Conservation (phyloP, 1,140 invertebrate species). For the Drosophila funebris region DNA sequence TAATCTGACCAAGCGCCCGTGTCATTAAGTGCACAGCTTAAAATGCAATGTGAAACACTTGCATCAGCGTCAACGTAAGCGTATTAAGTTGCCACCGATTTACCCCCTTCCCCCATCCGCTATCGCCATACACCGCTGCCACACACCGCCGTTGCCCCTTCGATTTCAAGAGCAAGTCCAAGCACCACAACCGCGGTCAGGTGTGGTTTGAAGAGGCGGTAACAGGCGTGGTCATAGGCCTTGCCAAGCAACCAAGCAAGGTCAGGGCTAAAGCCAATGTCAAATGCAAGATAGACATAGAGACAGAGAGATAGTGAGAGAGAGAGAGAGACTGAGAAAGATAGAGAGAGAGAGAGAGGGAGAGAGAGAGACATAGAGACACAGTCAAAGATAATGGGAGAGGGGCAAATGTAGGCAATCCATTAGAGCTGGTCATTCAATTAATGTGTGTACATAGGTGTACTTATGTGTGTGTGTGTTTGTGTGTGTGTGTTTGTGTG, state of each 20-base stretch:
- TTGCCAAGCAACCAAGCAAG: constrained; percentile 11
- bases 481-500: not conserved
- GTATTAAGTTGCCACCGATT: constrained; percentile 56
- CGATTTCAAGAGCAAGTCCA: constrained; percentile 4
- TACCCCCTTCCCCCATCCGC: not conserved
- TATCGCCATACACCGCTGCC: too few relatives aligned
- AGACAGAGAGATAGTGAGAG: not conserved
- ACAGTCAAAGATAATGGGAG: not conserved
- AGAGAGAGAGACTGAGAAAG: not conserved
- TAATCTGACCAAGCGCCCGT: constrained; percentile 23
- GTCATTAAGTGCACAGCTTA: constrained; percentile 73
- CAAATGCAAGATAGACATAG: not conserved
- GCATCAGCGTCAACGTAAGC: constrained; percentile 61
- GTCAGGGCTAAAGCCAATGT: constrained; percentile 26
- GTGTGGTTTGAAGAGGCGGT: not conserved
- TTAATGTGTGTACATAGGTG: too few relatives aligned
- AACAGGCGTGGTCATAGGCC: constrained; percentile 4
- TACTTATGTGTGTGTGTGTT: not conserved
- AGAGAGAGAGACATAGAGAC: not conserved
- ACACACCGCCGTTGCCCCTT: too few relatives aligned
- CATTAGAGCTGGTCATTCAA: constrained; percentile 24
- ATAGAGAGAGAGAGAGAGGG: not conserved
- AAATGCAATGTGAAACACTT: constrained; percentile 77
- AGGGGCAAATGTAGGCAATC: constrained; percentile 19
- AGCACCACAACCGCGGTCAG: constrained; percentile 9